Base-by-base conservation (phyloP, 2,113 vertebrate genomes). In the Pachyramphus minor region DNA sequence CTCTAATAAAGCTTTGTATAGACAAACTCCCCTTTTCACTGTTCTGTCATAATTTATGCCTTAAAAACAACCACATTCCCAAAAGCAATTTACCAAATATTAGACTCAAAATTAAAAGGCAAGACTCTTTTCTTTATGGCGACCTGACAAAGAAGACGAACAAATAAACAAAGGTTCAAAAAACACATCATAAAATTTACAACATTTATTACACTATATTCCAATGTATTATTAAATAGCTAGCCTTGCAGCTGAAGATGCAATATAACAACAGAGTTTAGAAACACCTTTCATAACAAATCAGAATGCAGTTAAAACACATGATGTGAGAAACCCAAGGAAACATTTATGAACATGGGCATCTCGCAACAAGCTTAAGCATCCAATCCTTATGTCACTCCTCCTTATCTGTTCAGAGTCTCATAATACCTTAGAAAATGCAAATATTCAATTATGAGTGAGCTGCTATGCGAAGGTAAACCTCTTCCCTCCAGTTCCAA, bases 21-120 rank as follows among this genome's bases (percentile, higher is more conserved):
- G 49, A 82, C 28, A 59, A 87, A 74, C 35, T 73, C 59, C 28
- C 20, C 23, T 69, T 73, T 83, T 69, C 44, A 53, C 67, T 42
- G 6, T 62, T 84, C 53, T 78, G 9, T 35, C n/a, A 37, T 47
- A 31, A 91, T 81, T 53, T 62, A 49, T 66, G 76, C 41, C 64
- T 94, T 22, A 8, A 91, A 63, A 94, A 85, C 39, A 45, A 21
- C 52, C 81, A 68, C 82, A 90, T 63, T 47, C 33, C 50, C 37
- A 9, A 5, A 64, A 69, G 25, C 80, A 66, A 94, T 71, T 94
- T 90, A 87, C 44, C n/a, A 85, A 42, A 44, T 76, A 96, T 52
- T 95, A 93, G 88, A 84, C 21, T 52, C 73, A 53, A 81, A 90
- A 95, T 94, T 75, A 83, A 95, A 91, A 86, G 50, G 55, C 63